Base-by-base conservation (phyloP, 2,888 invertebrate genomes). In the Liopterus haemorrhoidalis region DNA sequence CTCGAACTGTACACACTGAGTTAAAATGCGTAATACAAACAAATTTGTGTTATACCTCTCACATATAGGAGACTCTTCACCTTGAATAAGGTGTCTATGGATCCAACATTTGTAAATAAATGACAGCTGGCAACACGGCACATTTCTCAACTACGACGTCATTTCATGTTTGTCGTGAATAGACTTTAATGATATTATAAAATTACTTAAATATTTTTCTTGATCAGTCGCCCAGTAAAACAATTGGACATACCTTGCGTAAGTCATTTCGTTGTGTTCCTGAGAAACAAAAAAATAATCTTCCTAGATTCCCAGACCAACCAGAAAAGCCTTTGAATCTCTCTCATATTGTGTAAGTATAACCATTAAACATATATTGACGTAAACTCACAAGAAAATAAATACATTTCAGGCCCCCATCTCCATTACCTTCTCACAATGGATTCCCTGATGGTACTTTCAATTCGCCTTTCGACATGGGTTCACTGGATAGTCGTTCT, bases 251-350 rank as follows among this genome's bases (percentile, higher is more conserved):
- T 69, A 93, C 95, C 21, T 75, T 97, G 49, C 81, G 95, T 61
- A 96, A 96, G 70, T 95, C 95, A 58, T 92, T 97, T 70, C 88
- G 95, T 59, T 97, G 96, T 71, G 92, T 95, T 55, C 96, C 96
- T 41, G 90, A 89, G 64, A 87, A 92, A 59, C 82, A 84, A 56
- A 82, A 85, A 58, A 77, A 76, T 59, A 79, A 77, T 61, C 75
- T 92, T 61, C 92, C 93, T 54, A 79, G 88, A 56, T 94, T 93
- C 72, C 93, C 92, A 12, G 93, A 93, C 64, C 88, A 86, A 62
- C 93, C 93, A 0, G 94, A 95, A 67, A 85, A 93, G 64, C 92
- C 94, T 2, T 75, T 96, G 55, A 94, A 97, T 70, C 77, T 96
- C 24, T 88, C 93, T 49, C 95, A 96, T 66, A 95, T 96, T 65